Evolutionary conservation across 2,888 invertebrate species (phyloP).

Genomic region (Gastracanthus pulcherrimus): DNA sequence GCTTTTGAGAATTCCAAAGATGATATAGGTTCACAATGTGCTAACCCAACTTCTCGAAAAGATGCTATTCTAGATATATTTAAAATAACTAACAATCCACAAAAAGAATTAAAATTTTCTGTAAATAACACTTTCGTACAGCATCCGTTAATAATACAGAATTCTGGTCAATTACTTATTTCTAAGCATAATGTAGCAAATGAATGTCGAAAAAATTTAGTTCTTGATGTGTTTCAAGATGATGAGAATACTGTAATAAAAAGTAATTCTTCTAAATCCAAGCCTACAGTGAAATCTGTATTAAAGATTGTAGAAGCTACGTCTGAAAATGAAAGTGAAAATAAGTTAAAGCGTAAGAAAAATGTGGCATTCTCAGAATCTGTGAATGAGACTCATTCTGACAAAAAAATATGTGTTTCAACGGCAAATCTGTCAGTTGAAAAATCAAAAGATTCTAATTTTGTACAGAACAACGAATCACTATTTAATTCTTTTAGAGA

Average conservation of each 20-base stretch:
- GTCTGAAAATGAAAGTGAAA: not conserved
- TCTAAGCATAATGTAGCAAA: not conserved
- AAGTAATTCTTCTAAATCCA: not conserved
- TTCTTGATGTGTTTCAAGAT: constrained; percentile 52
- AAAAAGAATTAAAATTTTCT: not conserved
- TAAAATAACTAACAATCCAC: constrained; percentile 48
- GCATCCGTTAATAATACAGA: not conserved
- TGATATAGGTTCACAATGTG: constrained; percentile 43
- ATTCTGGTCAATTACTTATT: constrained; percentile 19
- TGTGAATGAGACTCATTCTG: not conserved
- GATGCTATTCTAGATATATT: constrained; percentile 61
- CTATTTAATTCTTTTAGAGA: too few species aligned
- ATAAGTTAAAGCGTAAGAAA: constrained; percentile 19
- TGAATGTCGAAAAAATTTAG: constrained; percentile 33
- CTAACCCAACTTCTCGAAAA: constrained; percentile 33
- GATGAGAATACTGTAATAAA: not conserved
- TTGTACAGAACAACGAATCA: not conserved
- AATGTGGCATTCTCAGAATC: constrained; percentile 38
- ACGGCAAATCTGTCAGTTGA: not conserved
- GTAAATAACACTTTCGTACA: too few species aligned
- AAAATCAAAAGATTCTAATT: not conserved
- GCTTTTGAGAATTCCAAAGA: constrained; percentile 44
- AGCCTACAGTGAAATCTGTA: constrained; percentile 27
- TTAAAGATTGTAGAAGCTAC: constrained; percentile 36
- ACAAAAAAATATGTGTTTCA: constrained; percentile 14